Conservation (phyloP, 2,888 invertebrate genomes). For the Spicauda simplicius region DNA sequence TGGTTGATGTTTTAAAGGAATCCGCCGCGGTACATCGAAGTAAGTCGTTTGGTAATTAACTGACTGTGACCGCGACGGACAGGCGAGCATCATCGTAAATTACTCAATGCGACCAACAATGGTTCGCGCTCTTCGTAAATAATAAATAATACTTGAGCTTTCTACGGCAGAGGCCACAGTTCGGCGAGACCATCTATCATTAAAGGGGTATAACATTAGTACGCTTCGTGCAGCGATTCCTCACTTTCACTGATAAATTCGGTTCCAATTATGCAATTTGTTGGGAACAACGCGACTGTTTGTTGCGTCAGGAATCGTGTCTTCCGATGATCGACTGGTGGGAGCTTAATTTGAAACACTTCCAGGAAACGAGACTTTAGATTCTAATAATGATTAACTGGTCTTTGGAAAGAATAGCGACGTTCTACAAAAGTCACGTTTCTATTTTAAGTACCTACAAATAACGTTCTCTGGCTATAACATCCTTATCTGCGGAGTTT, state of each 20-base stretch:
- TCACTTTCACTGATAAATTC: constrained; percentile 78
- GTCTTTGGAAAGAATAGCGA: constrained; percentile 25
- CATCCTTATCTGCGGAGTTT: neutral
- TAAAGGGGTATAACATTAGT: constrained; percentile 64
- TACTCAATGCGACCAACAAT: constrained; percentile 66
- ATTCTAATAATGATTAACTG: constrained; percentile 19
- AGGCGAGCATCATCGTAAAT: constrained; percentile 62
- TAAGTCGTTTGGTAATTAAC: constrained; percentile 49
- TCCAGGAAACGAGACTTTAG: constrained; percentile 14
- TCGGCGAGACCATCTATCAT: constrained; percentile 67
- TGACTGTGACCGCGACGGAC: constrained; percentile 42
- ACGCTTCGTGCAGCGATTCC: constrained; percentile 68
- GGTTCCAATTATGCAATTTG: constrained; percentile 74
- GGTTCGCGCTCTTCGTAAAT: constrained; percentile 64
- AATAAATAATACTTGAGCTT: constrained; percentile 68
- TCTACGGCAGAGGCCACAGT: constrained; percentile 59
- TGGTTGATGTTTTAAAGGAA: constrained; percentile 6
- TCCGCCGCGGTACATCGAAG: constrained; percentile 19
- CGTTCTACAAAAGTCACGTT: constrained; percentile 22
- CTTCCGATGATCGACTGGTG: constrained; percentile 50
- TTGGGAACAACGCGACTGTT: constrained; percentile 47
- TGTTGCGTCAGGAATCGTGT: constrained; percentile 51
- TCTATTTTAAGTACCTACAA: constrained; percentile 10
- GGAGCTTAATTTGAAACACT: constrained; percentile 44
- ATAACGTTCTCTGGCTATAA: constrained; percentile 4